Base-by-base conservation (phyloP, 2,113 vertebrate genomes). In the Bettongia penicillata region DNA sequence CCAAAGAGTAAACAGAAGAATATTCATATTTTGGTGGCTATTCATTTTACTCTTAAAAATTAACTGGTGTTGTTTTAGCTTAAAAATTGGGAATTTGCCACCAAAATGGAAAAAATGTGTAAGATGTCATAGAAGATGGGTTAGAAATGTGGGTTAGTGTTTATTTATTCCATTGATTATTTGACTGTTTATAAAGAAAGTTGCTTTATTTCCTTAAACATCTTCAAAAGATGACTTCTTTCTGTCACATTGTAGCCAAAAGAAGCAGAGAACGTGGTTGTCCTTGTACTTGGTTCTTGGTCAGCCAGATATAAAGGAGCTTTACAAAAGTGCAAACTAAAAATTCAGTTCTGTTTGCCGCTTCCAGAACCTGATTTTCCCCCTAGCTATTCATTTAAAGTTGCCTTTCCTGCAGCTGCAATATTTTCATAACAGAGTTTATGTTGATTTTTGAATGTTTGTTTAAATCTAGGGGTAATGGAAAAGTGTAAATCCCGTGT, bases 1-100 rank as follows among this genome's bases (percentile, higher is more conserved):
- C 99, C 99, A 99, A 99, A 99, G 99, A 99, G 99, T 99, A 99
- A 99, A 98, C 97, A 98, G 98, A 98, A 98, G 98, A 98, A 92
- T 97, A 98, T 97, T 98, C 98, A 98, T 98, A 95, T 96, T 98
- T 98, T 98, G 98, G 97, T 98, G 97, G 98, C 98, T 98, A 43
- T 97, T 98, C 95, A 94, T 97, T 98, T 97, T 97, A 94, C 91
- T 98, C 97, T 97, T 97, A 94, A 96, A 96, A 96, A 90, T 97
- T 97, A 93, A 94, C 90, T 97, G 95, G 91, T 94, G 91, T 92
- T 98, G 93, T 92, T 92, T 97, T 98, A 98, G 94, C 95, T 95
- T 97, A 95, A 89, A 89, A 93, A 95, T 97, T 98, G 98, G 97
- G 90, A 93, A 96, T 97, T 98, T 97, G 90, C 98, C 97, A 95